Percentiles rank a stretch among this genome's conserved stretches.
phyloP scores from a whole-genome alignment of 1,140 invertebrate genomes.

The Anadara kagoshimensis region DNA sequence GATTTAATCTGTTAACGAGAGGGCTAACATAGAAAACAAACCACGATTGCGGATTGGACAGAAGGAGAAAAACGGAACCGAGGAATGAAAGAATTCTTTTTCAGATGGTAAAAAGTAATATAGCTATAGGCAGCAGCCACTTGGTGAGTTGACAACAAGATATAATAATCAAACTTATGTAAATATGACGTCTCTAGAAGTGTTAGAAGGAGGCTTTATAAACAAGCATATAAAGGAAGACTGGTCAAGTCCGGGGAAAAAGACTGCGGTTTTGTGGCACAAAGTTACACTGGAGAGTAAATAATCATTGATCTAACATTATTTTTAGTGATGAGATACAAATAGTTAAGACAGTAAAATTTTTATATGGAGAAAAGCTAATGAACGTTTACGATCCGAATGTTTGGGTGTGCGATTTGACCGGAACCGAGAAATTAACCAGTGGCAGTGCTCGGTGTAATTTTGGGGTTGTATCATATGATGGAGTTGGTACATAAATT shows the following conservation, averaged over 20 bases:
- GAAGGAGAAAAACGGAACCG: no score
- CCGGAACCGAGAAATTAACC: neutral
- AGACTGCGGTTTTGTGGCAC: neutral
- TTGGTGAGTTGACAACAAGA: neutral
- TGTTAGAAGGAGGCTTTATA: neutral
- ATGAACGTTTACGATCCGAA: neutral
- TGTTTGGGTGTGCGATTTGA: neutral
- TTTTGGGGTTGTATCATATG: neutral
- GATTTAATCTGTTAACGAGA: no score
- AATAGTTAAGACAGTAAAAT: neutral
- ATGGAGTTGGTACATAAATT: neutral
- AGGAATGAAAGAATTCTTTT: neutral
- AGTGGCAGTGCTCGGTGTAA: no score
- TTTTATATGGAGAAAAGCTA: neutral
- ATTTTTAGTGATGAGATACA: slow-evolving; percentile 1
- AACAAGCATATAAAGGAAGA: neutral
- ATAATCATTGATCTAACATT: neutral
- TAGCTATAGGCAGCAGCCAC: neutral
- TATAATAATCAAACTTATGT: neutral
- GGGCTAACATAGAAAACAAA: no score
- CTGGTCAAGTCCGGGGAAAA: neutral
- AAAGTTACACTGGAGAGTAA: neutral
- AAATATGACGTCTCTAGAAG: neutral
- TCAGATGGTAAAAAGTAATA: neutral
- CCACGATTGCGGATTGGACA: no score